These are phyloP conservation scores for Peromyscus melanophrys DNA, from an alignment of 2,797 vertebrate species.

Conservation along the genomic window DNA sequence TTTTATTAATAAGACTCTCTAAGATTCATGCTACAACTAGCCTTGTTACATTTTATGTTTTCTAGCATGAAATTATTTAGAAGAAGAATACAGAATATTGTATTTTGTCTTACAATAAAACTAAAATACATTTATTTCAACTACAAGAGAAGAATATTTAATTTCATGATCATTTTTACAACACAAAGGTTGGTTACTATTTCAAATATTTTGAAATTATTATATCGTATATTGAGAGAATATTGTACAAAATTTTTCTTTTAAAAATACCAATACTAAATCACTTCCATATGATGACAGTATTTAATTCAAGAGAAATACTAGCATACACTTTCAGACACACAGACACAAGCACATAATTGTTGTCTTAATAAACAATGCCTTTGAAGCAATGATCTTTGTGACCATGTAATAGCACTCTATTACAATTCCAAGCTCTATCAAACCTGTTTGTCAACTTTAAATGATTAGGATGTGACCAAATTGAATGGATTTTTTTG, in stretches of 20 bases:
- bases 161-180: background rate
- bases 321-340: background rate
- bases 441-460: background rate
- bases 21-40: no score
- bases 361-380: background rate
- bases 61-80: background rate
- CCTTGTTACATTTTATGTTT: background rate
- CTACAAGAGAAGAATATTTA: background rate
- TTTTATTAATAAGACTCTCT: no score
- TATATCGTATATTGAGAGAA: background rate
- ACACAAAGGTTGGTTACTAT: background rate
- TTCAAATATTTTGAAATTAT: constrained; percentile 7
- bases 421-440: background rate
- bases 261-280: background rate
- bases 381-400: background rate
- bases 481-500: background rate
- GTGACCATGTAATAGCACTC: background rate
- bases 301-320: background rate
- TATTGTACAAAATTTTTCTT: background rate
- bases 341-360: background rate
- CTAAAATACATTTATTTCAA: background rate
- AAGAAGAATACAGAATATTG: background rate
- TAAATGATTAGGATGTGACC: background rate
- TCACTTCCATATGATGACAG: background rate
- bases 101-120: background rate